A percentile compares a stretch with the other conserved stretches of the same genome.
Evolutionary conservation across 2,113 vertebrate genomes (phyloP).

Genomic region (Eptesicus fuscus): DNA sequence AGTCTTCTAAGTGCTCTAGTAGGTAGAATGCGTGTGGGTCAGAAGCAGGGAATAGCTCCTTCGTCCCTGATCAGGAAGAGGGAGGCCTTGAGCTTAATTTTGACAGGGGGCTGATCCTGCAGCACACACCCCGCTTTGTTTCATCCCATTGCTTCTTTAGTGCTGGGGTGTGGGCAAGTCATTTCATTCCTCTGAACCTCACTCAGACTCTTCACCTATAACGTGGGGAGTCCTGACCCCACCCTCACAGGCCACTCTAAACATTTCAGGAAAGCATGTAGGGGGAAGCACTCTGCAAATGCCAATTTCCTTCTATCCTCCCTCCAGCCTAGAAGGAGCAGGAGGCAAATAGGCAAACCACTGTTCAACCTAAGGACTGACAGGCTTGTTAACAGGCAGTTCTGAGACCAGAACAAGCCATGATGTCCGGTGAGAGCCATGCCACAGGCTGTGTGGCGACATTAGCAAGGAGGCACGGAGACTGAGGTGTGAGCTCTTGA

Average conservation of each 20-base stretch:
- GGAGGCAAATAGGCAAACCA: neutral
- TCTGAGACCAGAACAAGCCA: neutral
- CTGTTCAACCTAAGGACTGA: neutral
- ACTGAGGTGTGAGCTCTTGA: neutral
- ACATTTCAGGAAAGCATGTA: neutral
- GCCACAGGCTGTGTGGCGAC: neutral
- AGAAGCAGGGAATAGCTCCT: neutral
- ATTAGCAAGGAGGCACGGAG: neutral
- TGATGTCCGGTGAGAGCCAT: neutral
- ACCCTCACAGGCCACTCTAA: neutral
- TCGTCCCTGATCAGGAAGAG: neutral
- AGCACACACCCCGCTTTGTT: fast-evolving
- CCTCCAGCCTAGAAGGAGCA: neutral
- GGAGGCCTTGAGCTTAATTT: neutral
- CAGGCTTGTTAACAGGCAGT: neutral
- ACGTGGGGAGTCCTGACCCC: neutral
- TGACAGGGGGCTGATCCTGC: neutral
- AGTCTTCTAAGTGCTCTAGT: neutral
- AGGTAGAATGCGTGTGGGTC: neutral
- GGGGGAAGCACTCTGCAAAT: neutral
- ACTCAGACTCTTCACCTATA: neutral
- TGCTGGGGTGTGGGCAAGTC: neutral
- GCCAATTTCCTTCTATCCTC: neutral
- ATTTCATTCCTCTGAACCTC: neutral
- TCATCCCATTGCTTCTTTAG: neutral